Conservation (phyloP, 2,888 invertebrate genomes). For the Coremacera marginata region DNA sequence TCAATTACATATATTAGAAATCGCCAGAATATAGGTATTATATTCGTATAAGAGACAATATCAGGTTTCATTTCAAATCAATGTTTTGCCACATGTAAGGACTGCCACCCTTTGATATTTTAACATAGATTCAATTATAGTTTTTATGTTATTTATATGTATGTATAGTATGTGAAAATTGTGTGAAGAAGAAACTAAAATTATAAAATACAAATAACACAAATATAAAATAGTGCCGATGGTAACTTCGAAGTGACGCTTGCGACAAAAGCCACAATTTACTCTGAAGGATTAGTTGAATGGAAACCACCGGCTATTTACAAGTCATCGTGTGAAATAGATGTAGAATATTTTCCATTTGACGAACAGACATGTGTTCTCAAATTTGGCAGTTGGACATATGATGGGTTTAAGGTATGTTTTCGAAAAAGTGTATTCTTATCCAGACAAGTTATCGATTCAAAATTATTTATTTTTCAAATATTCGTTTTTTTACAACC, state of each 20-base stretch:
- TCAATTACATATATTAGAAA: no score
- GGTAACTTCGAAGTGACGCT: constrained; percentile 96
- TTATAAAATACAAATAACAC: constrained; percentile 66
- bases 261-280: constrained; percentile 94
- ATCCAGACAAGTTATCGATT: constrained; percentile 20
- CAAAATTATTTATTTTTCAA: constrained; percentile 8
- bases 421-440: constrained; percentile 35
- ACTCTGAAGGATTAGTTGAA: constrained; percentile 91
- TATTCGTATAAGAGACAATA: no score
- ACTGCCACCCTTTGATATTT: no score
- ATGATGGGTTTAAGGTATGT: constrained; percentile 97
- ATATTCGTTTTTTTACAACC: constrained; percentile 7
- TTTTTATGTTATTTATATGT: background rate
- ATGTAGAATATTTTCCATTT: constrained; percentile 97
- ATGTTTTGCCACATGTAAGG: no score
- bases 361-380: constrained; percentile 97
- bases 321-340: constrained; percentile 96
- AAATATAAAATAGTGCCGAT: constrained; percentile 80
- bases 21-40: no score
- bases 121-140: background rate
- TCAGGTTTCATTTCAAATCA: no score
- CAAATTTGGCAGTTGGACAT: constrained; percentile 98
- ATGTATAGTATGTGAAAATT: constrained; percentile 48
- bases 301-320: constrained; percentile 99
- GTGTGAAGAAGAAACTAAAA: constrained; percentile 38